Percentiles rank a stretch among this genome's conserved stretches.
phyloP scores from a whole-genome alignment of 2,888 invertebrate species.

The Ellobium chinense region DNA sequence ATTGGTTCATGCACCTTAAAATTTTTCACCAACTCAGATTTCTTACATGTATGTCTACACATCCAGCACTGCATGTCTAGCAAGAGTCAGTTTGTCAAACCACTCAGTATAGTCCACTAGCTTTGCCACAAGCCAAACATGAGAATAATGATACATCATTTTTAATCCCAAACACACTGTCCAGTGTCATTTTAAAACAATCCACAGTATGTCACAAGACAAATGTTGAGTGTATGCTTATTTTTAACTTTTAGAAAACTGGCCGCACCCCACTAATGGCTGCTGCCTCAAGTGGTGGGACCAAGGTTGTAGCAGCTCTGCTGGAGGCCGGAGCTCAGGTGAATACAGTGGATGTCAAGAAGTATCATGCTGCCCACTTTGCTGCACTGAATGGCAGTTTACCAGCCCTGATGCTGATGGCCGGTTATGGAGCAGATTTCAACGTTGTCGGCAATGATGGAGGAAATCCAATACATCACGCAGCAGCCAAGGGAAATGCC shows the following conservation, averaged over 20 bases:
- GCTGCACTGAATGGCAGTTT: slow-evolving; percentile 76
- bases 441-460: slow-evolving; percentile 74
- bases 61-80: no score
- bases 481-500: slow-evolving; percentile 74
- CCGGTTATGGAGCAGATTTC: slow-evolving; percentile 77
- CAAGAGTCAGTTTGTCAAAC: no score
- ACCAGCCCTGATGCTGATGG: slow-evolving; percentile 70
- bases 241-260: slow-evolving; percentile 66
- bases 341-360: slow-evolving; percentile 67
- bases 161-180: no score
- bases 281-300: slow-evolving; percentile 76
- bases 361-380: slow-evolving; percentile 76
- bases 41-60: no score
- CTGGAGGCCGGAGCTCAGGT: slow-evolving; percentile 71
- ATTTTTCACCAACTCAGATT: no score
- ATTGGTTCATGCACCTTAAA: no score
- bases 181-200: no score
- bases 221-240: no score
- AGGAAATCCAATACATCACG: slow-evolving; percentile 77
- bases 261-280: slow-evolving; percentile 78
- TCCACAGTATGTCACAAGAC: no score
- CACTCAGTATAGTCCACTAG: no score
- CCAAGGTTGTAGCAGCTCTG: slow-evolving; percentile 74
- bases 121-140: no score
- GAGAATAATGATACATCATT: no score